Conservation (phyloP, 2,797 vertebrate species). For the Trematomus bernacchii region DNA sequence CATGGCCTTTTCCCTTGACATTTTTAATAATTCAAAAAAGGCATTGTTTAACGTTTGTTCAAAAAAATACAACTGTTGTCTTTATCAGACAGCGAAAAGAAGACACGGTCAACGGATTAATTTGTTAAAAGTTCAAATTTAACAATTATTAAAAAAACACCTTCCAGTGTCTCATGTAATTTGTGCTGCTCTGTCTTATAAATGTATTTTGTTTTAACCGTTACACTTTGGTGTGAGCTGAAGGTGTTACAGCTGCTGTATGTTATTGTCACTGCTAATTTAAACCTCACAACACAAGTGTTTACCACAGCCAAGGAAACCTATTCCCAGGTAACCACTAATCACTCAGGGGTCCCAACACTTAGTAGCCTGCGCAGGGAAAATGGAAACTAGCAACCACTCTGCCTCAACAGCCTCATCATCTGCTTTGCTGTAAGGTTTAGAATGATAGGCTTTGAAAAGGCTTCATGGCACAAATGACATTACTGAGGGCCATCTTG, state of each 20-base stretch:
- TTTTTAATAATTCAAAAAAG: constrained; percentile 80
- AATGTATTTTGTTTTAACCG: constrained; percentile 49
- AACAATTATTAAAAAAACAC: constrained; percentile 4
- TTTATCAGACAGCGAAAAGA: constrained; percentile 53
- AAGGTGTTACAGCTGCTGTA: constrained; percentile 57
- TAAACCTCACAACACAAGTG: constrained; percentile 62
- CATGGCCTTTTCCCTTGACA: constrained; percentile 80
- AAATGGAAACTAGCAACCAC: constrained; percentile 52
- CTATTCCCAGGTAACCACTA: constrained; percentile 67
- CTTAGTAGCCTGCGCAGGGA: constrained; percentile 50
- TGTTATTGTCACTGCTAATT: constrained; percentile 66
- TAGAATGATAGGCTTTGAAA: constrained; percentile 45
- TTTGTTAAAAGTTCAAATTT: constrained; percentile 26
- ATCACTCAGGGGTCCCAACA: constrained; percentile 65
- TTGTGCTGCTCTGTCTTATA: constrained; percentile 12
- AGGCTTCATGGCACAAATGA: constrained; percentile 15
- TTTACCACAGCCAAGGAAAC: constrained; percentile 62
- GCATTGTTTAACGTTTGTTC: constrained; percentile 65
- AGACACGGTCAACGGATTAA: constrained; percentile 36
- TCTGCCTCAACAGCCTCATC: constrained; percentile 38
- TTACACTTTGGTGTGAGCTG: constrained; percentile 32
- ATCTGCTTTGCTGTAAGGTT: constrained; percentile 29
- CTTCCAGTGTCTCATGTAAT: constrained; percentile 27
- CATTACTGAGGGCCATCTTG: constrained; percentile 23
- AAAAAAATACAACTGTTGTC: constrained; percentile 64